Evolutionary conservation across 2,797 vertebrate species (phyloP), one percentile per base, ranked within the genome.

Genomic region (Phoebastria nigripes): DNA sequence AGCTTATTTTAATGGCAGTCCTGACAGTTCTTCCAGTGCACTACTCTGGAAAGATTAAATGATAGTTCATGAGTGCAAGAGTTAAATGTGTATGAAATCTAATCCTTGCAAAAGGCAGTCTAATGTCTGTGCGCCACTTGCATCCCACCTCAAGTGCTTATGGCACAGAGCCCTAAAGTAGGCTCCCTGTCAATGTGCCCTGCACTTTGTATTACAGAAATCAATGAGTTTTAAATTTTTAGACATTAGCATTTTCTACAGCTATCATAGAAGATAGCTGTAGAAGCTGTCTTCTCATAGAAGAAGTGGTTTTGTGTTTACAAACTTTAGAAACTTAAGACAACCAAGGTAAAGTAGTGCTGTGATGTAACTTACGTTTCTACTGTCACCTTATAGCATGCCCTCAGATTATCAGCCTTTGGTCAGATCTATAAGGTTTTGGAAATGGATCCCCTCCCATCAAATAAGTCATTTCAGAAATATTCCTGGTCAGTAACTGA

Each of bases 371-470:
- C 37, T 42, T 35, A 3, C 1, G 2, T 78, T 89, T 79, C 63
- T 85, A 0, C 72, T 93, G 56, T 88, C n/a, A 20, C 76, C 49
- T 78, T 80, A 66, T 97, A 99, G 99, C 99, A 99, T 39, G 98
- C 99, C 55, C 98, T 99, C 95, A 98, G 99, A 97, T 98, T 99
- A 92, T 99, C 99, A 97, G 99, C 99, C 17, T 99, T 99, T 81
- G 99, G 99, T 95, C 99, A 99, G 97, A 99, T 99, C 98, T 99
- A 99, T 98, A 99, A 99, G 97, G 99, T 99, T 94, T 97, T 99
- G 97, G 99, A 99, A 97, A 99, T 99, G 99, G 99, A 99, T 73
- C 99, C 99, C 73, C 99, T 99, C 83, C 99, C 99, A 82, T 99
- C 99, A 97, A 99, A 98, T 98, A 99, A 99, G 97, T 99, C 99